These are phyloP conservation scores for Araneus ventricosus DNA, from an alignment of 1,140 invertebrate species.

Conservation along the genomic window DNA sequence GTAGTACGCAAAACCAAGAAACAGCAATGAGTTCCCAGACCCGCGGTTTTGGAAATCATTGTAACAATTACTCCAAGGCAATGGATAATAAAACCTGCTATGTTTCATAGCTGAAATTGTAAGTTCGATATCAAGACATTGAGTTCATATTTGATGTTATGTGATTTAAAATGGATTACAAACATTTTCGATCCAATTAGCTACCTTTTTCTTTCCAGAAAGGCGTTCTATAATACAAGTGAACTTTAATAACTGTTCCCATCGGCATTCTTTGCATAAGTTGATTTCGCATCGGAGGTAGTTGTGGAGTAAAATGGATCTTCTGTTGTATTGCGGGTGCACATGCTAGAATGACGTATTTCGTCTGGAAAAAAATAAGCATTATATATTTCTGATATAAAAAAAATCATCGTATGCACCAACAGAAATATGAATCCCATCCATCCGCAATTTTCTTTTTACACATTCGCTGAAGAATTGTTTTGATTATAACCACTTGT, in stretches of 20 bases:
- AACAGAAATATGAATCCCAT: neutral
- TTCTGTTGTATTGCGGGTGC: conserved; percentile 79
- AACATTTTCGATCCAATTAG: too few species aligned
- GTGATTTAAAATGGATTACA: too few species aligned
- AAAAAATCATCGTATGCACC: neutral
- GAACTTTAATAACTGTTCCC: conserved; percentile 80
- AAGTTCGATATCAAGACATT: too few species aligned
- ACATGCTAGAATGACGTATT: conserved; percentile 78
- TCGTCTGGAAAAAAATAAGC: neutral
- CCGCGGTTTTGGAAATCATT: too few species aligned
- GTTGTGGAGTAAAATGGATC: conserved; percentile 79
- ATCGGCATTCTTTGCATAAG: conserved; percentile 80
- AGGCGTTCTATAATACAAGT: conserved; percentile 79
- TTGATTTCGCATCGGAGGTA: conserved; percentile 79
- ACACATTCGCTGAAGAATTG: neutral
- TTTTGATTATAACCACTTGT: too few species aligned
- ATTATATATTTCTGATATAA: neutral
- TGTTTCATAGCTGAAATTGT: too few species aligned
- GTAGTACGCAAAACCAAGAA: too few species aligned
- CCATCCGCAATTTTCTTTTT: neutral
- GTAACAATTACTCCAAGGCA: too few species aligned
- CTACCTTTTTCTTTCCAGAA: conserved; percentile 79
- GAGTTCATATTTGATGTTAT: too few species aligned
- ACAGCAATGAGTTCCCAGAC: too few species aligned
- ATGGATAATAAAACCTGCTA: too few species aligned